Base-by-base conservation (phyloP, 1,140 invertebrate species). In the Pararge aegeria region DNA sequence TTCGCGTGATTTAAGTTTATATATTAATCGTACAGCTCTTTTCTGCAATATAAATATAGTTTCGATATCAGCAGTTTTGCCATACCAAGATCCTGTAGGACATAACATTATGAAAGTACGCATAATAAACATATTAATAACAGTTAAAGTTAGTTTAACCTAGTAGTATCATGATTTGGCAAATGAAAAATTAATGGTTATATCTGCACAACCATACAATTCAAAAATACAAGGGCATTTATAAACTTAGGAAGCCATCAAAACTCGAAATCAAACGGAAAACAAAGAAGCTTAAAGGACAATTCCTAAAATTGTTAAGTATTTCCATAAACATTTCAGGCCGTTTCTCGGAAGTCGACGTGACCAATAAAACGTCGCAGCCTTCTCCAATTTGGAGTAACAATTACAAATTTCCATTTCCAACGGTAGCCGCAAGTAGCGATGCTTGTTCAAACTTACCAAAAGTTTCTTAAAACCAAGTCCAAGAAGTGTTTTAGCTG, bases 391-490 rank as follows among this genome's bases (percentile, higher is more conserved):
- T 64, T 68, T 50, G 30, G 29, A 55, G 52, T 64, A 65, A 65
- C 61, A 68, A 70, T 73, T 65, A 65, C 34, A 49, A 61, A 64
- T 67, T 67, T 64, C 64, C 62, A n/a, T 34, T 34, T n/a, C 30
- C 30, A 34, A 34, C 30, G 30, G 30, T 34, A 34, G 7, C 30
- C 57, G 24, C 61, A 54, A 73, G 60, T 58, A 61, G 57, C 24
- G 57, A 21, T 30, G 34, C 60, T 62, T 57, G 63, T 64, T 68
- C 53, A 38, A 54, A 37, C 16, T 40, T 56, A 58, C 3, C 30
- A 3, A 61, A 61, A 56, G 48, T 70, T 60, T 59, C 59, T 53
- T 30, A n/a, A 42, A 51, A 61, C 34, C 40, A 29, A 50, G 54
- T 44, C 53, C 38, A 61, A 68, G 58, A 29, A 58, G 57, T 40